Percentiles rank a stretch among this genome's conserved stretches.
Conservation (phyloP, 2,113 vertebrate genomes). For the Emydocephalus ijimae region DNA sequence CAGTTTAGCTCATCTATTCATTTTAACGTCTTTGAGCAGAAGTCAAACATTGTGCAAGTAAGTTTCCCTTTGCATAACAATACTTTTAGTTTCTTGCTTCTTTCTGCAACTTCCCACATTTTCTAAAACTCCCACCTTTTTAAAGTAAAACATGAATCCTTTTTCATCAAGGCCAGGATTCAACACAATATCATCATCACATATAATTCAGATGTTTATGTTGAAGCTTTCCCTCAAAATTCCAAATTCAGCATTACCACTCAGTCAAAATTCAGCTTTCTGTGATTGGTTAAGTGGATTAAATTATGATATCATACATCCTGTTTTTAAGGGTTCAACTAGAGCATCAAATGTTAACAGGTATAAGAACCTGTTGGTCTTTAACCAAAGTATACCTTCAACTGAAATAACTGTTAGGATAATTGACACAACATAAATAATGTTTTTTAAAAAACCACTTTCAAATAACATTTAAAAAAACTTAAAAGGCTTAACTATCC, state of each 20-base stretch:
- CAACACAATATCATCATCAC: not conserved
- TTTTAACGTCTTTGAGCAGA: not conserved
- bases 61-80: not conserved
- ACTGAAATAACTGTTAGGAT: not conserved
- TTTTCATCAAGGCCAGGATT: not conserved
- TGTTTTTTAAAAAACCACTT: not conserved
- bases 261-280: not conserved
- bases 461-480: not conserved
- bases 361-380: not conserved
- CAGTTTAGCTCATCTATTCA: not conserved
- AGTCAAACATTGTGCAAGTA: not conserved
- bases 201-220: not conserved
- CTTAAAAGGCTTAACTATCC: not conserved
- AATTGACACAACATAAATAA: not conserved
- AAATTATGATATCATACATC: not conserved
- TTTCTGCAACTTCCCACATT: not conserved
- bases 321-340: not conserved
- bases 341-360: not conserved
- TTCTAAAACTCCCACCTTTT: not conserved
- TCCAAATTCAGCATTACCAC: not conserved
- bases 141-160: not conserved
- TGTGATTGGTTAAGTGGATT: not conserved
- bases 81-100: too few species aligned
- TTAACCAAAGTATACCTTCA: not conserved
- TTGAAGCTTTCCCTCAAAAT: not conserved